Conservation (phyloP, 2,113 vertebrate genomes). For the Pachycephala philippinensis region DNA sequence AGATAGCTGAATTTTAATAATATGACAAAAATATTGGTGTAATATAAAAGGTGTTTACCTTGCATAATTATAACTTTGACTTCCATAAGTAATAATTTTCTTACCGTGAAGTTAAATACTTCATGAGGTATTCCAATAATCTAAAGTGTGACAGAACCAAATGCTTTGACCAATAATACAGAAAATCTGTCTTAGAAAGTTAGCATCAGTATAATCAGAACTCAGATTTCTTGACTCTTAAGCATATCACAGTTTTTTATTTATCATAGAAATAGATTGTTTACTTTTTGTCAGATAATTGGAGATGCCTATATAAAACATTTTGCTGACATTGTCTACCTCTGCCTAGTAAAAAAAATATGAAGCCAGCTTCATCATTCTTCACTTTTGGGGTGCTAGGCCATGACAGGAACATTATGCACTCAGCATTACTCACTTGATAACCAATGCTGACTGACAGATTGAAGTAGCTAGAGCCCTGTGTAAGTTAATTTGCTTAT, state of each 20-base stretch:
- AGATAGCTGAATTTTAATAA: neutral
- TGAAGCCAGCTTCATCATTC: neutral
- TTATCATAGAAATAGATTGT: neutral
- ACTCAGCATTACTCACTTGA: neutral
- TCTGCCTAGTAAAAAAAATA: neutral
- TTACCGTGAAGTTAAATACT: neutral
- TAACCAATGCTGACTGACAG: neutral
- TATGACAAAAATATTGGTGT: neutral
- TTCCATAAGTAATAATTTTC: neutral
- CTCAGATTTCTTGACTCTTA: neutral
- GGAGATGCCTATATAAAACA: neutral
- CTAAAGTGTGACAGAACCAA: neutral
- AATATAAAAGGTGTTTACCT: neutral
- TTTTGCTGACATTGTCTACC: neutral
- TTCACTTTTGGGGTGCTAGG: neutral
- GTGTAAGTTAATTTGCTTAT: neutral
- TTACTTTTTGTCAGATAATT: neutral
- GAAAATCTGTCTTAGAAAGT: neutral
- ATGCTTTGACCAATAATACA: neutral
- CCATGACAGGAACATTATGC: neutral
- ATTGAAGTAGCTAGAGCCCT: neutral
- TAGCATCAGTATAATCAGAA: neutral
- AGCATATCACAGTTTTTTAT: neutral
- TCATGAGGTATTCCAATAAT: neutral
- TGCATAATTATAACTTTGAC: neutral